phyloP scores from a whole-genome alignment of 2,113 vertebrate species.

The Globicephala melas region DNA sequence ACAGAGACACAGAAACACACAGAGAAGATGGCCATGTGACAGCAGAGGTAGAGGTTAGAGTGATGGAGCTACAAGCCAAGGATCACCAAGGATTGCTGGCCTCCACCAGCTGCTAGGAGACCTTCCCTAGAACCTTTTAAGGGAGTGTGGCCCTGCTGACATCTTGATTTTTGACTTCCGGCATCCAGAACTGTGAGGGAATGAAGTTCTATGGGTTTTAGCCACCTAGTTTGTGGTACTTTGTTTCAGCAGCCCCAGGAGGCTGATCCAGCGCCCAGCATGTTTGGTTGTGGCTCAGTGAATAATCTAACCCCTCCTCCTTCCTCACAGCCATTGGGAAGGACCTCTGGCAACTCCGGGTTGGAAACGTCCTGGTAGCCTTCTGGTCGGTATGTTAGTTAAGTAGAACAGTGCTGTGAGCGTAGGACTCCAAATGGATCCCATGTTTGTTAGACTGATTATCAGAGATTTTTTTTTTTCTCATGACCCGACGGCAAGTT shows the following conservation, averaged over 20 bases:
- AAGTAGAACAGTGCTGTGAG: neutral
- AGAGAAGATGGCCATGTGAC: neutral
- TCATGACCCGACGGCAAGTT: neutral
- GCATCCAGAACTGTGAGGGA: neutral
- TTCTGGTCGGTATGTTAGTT: conserved; percentile 4
- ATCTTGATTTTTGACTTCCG: neutral
- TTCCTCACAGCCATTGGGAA: neutral
- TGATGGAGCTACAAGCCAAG: neutral
- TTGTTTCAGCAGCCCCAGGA: neutral
- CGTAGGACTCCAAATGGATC: neutral
- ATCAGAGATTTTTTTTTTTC: conserved; percentile 7
- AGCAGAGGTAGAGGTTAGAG: neutral
- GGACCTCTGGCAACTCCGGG: neutral
- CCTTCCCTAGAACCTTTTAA: neutral
- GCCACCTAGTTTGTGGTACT: neutral
- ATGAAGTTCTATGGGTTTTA: neutral
- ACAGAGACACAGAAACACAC: neutral
- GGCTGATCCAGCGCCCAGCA: neutral
- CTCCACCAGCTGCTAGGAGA: neutral
- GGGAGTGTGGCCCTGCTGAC: neutral
- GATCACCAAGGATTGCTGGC: neutral
- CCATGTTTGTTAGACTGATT: conserved; percentile 44
- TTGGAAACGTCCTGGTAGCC: neutral
- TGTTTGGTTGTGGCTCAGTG: neutral
- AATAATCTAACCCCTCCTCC: neutral